Evolutionary conservation across 2,888 invertebrate genomes (phyloP).

Genomic region (Macropis europaea): DNA sequence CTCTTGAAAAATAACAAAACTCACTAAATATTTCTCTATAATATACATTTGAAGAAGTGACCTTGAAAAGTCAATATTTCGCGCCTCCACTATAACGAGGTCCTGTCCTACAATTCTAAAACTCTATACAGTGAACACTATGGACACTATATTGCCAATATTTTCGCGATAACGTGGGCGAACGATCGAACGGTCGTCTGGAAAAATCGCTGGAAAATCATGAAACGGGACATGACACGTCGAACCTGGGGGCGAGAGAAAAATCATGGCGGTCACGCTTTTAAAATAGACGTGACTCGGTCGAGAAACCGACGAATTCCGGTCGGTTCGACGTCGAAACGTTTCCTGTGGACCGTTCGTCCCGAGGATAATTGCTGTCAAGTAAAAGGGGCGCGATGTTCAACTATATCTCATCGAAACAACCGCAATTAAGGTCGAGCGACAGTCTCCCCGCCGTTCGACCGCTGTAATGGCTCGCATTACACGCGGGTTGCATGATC

Average conservation of each 20-base stretch:
- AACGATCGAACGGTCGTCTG: too few species aligned
- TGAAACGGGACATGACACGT: not conserved
- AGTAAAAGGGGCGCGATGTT: slow-evolving; percentile 55
- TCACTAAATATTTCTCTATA: too few species aligned
- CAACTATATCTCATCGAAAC: slow-evolving; percentile 51
- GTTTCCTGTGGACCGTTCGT: slow-evolving; percentile 35
- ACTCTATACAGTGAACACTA: too few species aligned
- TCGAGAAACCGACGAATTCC: not conserved
- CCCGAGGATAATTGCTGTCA: slow-evolving; percentile 55
- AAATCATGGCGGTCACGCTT: not conserved
- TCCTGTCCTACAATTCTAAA: too few species aligned
- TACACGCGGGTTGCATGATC: slow-evolving; percentile 51
- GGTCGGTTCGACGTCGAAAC: not conserved
- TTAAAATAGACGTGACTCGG: slow-evolving; percentile 27
- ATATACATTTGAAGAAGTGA: too few species aligned
- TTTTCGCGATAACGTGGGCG: too few species aligned
- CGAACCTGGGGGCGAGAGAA: not conserved
- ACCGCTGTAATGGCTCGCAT: slow-evolving; percentile 40
- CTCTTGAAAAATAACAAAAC: too few species aligned
- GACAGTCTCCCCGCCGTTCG: slow-evolving; percentile 7
- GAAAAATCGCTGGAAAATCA: not conserved
- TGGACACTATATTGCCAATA: too few species aligned
- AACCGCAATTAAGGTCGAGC: slow-evolving; percentile 59
- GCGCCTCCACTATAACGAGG: too few species aligned
- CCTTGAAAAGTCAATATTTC: too few species aligned